Conservation (phyloP, 1,140 invertebrate genomes). For the Drosophila elegans region DNA sequence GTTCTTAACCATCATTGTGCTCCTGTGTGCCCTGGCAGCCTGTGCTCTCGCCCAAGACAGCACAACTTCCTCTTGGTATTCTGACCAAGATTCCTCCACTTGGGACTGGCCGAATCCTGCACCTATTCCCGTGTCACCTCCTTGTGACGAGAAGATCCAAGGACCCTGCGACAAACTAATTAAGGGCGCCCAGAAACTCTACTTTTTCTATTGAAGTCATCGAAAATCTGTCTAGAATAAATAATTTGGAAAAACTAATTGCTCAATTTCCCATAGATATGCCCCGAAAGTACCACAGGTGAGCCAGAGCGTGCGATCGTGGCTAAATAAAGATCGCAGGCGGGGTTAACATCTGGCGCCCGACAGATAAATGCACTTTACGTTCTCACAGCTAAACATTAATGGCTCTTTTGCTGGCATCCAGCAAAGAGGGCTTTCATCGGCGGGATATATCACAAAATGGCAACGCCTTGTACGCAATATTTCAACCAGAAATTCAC, state of each 20-base stretch:
- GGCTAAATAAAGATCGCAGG: conserved; percentile 51
- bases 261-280: neutral
- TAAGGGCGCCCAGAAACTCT: conserved; percentile 10
- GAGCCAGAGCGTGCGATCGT: conserved; percentile 27
- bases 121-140: neutral
- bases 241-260: conserved; percentile 7
- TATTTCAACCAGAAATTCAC: conserved; percentile 38
- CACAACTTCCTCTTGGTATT: neutral
- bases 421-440: conserved; percentile 23
- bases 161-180: neutral
- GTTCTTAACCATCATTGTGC: neutral
- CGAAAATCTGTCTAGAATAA: neutral
- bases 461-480: conserved; percentile 49
- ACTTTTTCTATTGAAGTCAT: conserved; percentile 25
- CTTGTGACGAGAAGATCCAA: conserved; percentile 1
- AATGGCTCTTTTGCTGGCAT: conserved; percentile 30
- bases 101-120: neutral
- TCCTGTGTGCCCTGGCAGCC: neutral
- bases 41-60: neutral
- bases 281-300: conserved; percentile 40
- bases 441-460: conserved; percentile 34
- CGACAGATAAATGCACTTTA: conserved; percentile 36
- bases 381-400: conserved; percentile 43
- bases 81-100: neutral
- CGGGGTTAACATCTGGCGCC: conserved; percentile 51